phyloP scores from a whole-genome alignment of 2,888 invertebrate genomes.

The Amblyjoppa proteus region DNA sequence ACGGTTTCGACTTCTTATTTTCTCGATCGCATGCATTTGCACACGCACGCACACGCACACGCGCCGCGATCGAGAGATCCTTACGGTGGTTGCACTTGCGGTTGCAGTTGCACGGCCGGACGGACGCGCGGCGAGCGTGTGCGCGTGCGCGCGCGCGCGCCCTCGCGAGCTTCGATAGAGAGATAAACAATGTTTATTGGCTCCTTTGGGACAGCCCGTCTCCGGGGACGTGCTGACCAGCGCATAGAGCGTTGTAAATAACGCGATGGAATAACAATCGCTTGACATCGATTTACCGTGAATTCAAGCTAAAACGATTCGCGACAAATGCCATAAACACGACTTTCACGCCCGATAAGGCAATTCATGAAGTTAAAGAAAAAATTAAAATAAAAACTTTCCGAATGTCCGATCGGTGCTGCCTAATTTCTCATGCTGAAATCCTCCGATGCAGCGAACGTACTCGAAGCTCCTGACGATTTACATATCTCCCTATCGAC shows the following conservation, averaged over 20 bases:
- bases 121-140: conserved; percentile 31
- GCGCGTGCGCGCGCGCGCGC: background rate
- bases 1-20: conserved; percentile 47
- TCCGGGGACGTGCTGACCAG: conserved; percentile 53
- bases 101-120: conserved; percentile 41
- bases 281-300: conserved; percentile 46
- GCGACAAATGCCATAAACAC: conserved; percentile 18
- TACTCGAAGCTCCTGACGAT: conserved; percentile 49
- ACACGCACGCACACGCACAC: background rate
- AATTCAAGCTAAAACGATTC: conserved; percentile 35
- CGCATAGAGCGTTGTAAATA: conserved; percentile 50
- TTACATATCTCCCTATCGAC: conserved; percentile 79
- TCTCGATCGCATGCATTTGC: conserved; percentile 43
- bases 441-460: too few species aligned
- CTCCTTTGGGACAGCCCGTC: conserved; percentile 68
- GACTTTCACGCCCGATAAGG: conserved; percentile 9
- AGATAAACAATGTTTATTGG: conserved; percentile 68
- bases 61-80: conserved; percentile 19
- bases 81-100: conserved; percentile 33
- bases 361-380: background rate
- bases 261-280: conserved; percentile 58
- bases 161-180: conserved; percentile 52
- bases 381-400: background rate
- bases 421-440: too few species aligned
- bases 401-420: too few species aligned